A percentile compares a stretch with the other conserved stretches of the same genome.
Evolutionary conservation across 2,888 invertebrate species (phyloP).

Genomic region (Halictus ligatus): DNA sequence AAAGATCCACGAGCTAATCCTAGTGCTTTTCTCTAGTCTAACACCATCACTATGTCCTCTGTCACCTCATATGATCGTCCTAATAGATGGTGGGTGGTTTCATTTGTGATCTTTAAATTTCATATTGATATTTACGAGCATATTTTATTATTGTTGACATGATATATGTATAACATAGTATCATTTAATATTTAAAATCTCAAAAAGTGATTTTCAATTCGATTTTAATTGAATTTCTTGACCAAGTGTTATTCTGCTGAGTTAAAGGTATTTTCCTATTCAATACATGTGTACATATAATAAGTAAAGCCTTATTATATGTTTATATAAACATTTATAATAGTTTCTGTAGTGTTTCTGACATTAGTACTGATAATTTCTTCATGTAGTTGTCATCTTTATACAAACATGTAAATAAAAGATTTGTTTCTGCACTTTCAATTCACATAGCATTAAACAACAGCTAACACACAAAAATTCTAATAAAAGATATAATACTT

Average conservation of each 20-base stretch:
- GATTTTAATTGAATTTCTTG: background rate
- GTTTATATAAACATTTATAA: background rate
- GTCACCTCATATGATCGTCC: slow-evolving; percentile 81
- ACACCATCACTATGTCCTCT: slow-evolving; percentile 83
- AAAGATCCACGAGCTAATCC: slow-evolving; percentile 99
- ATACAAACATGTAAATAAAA: background rate
- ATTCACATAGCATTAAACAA: background rate
- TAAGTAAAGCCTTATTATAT: background rate
- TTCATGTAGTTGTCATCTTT: background rate
- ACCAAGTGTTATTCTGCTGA: background rate
- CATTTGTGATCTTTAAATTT: slow-evolving; percentile 66
- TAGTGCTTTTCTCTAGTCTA: slow-evolving; percentile 97
- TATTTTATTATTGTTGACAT: slow-evolving; percentile 23
- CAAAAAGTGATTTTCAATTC: background rate
- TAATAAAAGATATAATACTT: background rate
- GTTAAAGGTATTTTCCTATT: background rate
- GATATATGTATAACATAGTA: background rate
- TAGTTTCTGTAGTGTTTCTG: background rate
- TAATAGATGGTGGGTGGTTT: slow-evolving; percentile 83
- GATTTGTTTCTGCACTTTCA: background rate
- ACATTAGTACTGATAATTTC: background rate
- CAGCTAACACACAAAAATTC: background rate
- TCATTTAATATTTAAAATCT: background rate
- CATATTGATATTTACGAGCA: slow-evolving; percentile 34
- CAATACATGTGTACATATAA: background rate